phyloP scores from a whole-genome alignment of 2,888 invertebrate genomes.

The Willowsia nigromaculata region DNA sequence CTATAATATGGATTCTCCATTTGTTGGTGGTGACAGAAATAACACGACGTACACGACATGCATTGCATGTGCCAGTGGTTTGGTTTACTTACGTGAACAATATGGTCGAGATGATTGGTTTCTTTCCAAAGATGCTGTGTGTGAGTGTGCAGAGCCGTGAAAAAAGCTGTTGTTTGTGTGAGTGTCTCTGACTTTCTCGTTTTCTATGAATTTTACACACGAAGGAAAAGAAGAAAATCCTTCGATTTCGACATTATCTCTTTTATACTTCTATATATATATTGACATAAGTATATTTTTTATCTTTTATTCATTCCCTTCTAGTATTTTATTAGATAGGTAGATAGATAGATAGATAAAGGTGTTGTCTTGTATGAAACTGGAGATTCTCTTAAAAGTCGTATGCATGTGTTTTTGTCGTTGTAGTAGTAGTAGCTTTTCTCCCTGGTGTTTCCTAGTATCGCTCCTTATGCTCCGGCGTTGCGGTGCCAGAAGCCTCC shows the following conservation, averaged over 20 bases:
- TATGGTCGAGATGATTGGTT: slow-evolving; percentile 36
- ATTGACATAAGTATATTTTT: no score
- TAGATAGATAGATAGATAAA: background rate
- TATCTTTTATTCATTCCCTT: slow-evolving; percentile 12
- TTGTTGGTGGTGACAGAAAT: slow-evolving; percentile 1
- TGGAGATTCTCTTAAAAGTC: no score
- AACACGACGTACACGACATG: slow-evolving; percentile 27
- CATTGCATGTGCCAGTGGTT: background rate
- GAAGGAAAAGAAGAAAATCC: slow-evolving; percentile 4
- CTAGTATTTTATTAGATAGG: background rate
- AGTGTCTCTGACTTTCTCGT: background rate
- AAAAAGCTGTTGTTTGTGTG: slow-evolving; percentile 29
- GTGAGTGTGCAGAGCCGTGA: background rate
- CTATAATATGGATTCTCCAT: background rate
- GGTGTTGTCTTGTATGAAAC: background rate
- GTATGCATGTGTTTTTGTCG: background rate
- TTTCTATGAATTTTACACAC: slow-evolving; percentile 23
- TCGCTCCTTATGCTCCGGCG: slow-evolving; percentile 75
- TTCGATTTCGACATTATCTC: slow-evolving; percentile 13
- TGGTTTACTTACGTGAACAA: slow-evolving; percentile 23
- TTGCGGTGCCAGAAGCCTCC: slow-evolving; percentile 73
- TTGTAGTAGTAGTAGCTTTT: background rate
- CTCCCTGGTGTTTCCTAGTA: slow-evolving; percentile 53
- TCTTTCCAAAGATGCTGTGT: background rate
- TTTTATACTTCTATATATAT: background rate